Base-by-base conservation (phyloP, 2,797 vertebrate species). In the Parauchenoglanis ngamensis region DNA sequence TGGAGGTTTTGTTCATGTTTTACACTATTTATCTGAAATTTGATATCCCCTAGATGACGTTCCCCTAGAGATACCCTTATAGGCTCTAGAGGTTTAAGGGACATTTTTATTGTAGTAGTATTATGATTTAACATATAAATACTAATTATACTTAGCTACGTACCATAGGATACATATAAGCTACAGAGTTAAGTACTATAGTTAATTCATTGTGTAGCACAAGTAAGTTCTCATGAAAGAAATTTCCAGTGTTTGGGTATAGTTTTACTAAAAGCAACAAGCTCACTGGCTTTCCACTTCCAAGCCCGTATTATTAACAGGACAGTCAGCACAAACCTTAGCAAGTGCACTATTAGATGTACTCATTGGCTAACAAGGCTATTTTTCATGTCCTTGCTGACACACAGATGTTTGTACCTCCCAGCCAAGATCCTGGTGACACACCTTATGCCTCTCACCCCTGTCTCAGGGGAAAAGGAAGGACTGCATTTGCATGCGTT, bases 401-500 rank as follows among this genome's bases (percentile, higher is more conserved):
- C 52, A 56, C 63, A 78, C 52, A 65, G 59, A 67, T 87, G 86
- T 87, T 88, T 88, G 67, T 76, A 84, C 21, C 68, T 77, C 35
- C 68, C n/a, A 84, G 83, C n/a, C 85, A 85, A 82, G 78, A 85
- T 82, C 46, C 77, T 75, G 13, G 84, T 89, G 87, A 88, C 81
- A 87, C 81, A 89, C 84, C 88, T 82, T 83, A 85, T 70, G 52
- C 70, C 54, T 81, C 68, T 52, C 65, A 85, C 67, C 59, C 82
- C 88, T 68, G n/a, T 49, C 84, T 85, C 35, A 7, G 56, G 85
- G 70, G 28, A 67, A 84, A 84, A 76, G 77, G 84, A 77, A 83
- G 76, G 23, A 31, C 78, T 52, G 23, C 59, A 89, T 92, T 88
- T 87, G 86, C 85, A 90, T 89, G 79, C 44, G 75, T 67, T 75